Evolutionary conservation across 1,140 invertebrate genomes (phyloP), one percentile per base, ranked within the genome.

Genomic region (Adelges cooleyi): DNA sequence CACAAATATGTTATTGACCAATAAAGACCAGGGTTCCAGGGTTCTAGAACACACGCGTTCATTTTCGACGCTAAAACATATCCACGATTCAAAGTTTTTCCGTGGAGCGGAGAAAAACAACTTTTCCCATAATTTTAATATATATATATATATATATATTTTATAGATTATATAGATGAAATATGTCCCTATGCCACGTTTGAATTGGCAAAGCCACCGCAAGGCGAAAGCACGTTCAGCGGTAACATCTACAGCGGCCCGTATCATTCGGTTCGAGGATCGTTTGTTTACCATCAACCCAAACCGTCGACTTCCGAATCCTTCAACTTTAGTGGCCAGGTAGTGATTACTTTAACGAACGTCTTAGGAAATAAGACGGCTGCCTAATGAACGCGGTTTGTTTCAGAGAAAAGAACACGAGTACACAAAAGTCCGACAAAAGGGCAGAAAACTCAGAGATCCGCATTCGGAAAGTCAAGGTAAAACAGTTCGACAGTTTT

Each of bases 161-260:
- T 73, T 71, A 22, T 77, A 86, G 89, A 91, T 73, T 91, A 90
- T 74, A 89, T 89, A 68, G 89, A 92, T 77, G 90, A 92, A 74
- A 89, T 91, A 67, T 92, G 89, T 74, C 89, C 89, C 2, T 92
- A 92, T 76, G 90, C 89, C 42, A 92, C 90, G 29, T 92, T 92
- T 75, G 89, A 92, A 74, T 77, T 92, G 68, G 87, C 87, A 51
- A 90, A 90, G 72, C 86, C 87, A 65, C 83, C 87, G 6, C 87
- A 89, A 74, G 87, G 86, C 71, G 88, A 91, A 75, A 91, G 87
- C 74, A 89, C 88, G 46, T 91, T 90, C 77, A 90, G 87, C 72
- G 89, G 89, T 65, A 90, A 90, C 72, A 87, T 89, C 3, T 89
- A 88, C 75, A 87, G 85, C 73, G 86, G 86, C 2, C 86, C 86